Conservation (phyloP, 1,140 invertebrate genomes). For the Euschistus heros region DNA sequence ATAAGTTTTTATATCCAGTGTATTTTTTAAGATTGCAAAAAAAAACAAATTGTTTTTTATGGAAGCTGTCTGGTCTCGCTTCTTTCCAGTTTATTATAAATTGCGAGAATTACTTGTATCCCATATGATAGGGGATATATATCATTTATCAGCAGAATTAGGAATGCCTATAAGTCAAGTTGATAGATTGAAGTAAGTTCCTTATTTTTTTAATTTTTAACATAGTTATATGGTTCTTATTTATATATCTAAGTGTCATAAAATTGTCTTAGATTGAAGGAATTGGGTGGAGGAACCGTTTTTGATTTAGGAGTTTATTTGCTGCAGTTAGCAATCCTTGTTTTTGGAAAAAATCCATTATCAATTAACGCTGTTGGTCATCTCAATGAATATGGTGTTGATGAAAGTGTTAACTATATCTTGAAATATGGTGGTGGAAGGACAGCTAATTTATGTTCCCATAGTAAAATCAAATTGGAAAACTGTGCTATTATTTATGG, state of each 20-base stretch:
- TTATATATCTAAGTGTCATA: too few species aligned
- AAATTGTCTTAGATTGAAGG: neutral
- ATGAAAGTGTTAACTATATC: constrained; percentile 3
- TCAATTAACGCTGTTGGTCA: neutral
- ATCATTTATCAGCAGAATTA: neutral
- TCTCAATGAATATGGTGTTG: neutral
- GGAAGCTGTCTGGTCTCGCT: constrained; percentile 10
- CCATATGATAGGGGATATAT: neutral
- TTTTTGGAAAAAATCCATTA: neutral
- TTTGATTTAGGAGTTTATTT: neutral
- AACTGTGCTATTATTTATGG: constrained; percentile 2
- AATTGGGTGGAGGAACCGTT: constrained; percentile 2
- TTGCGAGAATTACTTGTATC: neutral
- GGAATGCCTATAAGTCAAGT: neutral
- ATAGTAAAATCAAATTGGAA: neutral
- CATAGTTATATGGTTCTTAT: too few species aligned
- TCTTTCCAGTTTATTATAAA: constrained; percentile 9
- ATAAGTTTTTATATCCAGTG: too few species aligned
- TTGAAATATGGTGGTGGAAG: neutral
- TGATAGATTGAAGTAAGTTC: neutral
- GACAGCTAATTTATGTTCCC: neutral
- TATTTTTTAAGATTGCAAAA: constrained; percentile 6
- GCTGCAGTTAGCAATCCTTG: neutral
- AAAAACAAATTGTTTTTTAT: constrained; percentile 5
- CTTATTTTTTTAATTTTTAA: too few species aligned